phyloP scores from a whole-genome alignment of 2,797 vertebrate species.

The Zalophus californianus region DNA sequence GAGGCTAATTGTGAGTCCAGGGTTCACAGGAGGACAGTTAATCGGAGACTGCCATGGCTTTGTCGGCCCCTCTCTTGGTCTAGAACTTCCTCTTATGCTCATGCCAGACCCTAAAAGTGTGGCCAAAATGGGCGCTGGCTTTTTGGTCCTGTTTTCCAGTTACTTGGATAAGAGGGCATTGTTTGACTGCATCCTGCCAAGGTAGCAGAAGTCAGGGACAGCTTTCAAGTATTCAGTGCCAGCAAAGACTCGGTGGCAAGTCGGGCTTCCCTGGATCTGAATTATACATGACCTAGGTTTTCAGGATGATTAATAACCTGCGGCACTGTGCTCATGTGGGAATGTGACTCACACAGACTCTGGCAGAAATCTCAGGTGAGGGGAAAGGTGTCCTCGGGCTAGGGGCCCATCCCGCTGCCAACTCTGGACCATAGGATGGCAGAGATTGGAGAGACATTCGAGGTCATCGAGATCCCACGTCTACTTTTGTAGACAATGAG shows the following conservation, averaged over 20 bases:
- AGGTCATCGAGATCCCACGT: neutral
- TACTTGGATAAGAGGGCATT: conserved; percentile 34
- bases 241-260: conserved; percentile 48
- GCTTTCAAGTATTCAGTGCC: conserved; percentile 59
- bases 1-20: neutral
- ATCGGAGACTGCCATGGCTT: neutral
- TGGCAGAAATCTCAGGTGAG: neutral
- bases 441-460: neutral
- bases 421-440: neutral
- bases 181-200: conserved; percentile 61
- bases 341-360: neutral
- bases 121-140: neutral
- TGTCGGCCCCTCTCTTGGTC: neutral
- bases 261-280: conserved; percentile 65
- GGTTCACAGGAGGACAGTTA: neutral
- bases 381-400: neutral
- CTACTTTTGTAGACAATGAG: neutral
- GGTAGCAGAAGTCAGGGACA: conserved; percentile 72
- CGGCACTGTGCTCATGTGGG: neutral
- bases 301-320: conserved; percentile 62
- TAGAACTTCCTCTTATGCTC: neutral
- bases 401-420: neutral
- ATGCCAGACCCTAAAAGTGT: neutral
- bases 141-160: neutral
- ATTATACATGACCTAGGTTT: conserved; percentile 48